Percentiles rank a stretch among this genome's conserved stretches.
Conservation (phyloP, 30 jellyfish, hydroid and myxozoan genomes). For the Chironex yamaguchii region DNA sequence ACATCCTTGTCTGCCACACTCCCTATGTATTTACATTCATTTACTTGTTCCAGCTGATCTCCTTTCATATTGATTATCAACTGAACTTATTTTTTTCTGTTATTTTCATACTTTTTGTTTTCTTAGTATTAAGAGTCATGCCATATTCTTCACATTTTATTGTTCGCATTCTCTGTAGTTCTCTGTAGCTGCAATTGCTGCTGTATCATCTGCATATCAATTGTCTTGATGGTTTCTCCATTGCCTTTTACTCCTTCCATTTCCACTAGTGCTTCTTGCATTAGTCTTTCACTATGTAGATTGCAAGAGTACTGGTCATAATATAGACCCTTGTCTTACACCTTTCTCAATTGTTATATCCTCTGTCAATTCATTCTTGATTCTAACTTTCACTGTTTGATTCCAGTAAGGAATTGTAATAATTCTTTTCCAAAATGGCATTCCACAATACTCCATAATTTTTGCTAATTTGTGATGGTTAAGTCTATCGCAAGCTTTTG, state of each 20-base stretch:
- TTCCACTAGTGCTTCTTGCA: no score
- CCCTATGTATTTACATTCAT: slow-evolving; percentile 2
- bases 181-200: slow-evolving; percentile 6
- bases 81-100: background rate
- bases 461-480: no score
- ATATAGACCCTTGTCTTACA: no score
- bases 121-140: slow-evolving; percentile 6
- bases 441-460: no score
- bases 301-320: no score
- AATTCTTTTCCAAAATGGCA: no score
- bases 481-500: no score
- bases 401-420: no score
- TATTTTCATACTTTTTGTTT: slow-evolving; percentile 1
- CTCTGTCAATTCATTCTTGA: background rate
- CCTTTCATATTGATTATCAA: background rate
- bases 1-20: background rate
- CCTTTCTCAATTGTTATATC: no score
- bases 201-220: background rate
- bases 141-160: slow-evolving; percentile 7
- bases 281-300: no score
- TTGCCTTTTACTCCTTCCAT: background rate
- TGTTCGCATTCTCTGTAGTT: background rate
- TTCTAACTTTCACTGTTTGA: slow-evolving; percentile 10
- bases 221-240: background rate
- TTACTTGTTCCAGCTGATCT: background rate